Conservation (phyloP, 2,888 invertebrate species). For the Leucophenga montana region DNA sequence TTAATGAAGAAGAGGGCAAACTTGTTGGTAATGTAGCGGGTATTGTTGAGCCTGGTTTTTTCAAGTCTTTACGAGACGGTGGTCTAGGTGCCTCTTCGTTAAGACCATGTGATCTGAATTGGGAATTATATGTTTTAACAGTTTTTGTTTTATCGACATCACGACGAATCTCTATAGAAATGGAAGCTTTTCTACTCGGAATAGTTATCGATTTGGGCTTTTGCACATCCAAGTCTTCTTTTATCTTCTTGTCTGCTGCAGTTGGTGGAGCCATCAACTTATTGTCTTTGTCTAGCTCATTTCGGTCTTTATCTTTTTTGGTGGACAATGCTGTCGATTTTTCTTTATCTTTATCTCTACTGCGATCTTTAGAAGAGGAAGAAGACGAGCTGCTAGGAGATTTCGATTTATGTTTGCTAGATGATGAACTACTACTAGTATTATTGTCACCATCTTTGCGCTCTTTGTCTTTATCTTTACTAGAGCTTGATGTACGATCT, state of each 20-base stretch:
- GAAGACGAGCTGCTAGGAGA: slow-evolving; percentile 57
- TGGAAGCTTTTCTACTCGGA: slow-evolving; percentile 78
- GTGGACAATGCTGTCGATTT: slow-evolving; percentile 45
- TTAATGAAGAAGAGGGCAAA: slow-evolving; percentile 53
- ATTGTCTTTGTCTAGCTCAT: slow-evolving; percentile 81
- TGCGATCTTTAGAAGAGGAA: slow-evolving; percentile 74
- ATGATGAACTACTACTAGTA: slow-evolving; percentile 42
- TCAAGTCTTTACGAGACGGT: slow-evolving; percentile 80
- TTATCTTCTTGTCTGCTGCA: slow-evolving; percentile 77
- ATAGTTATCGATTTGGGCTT: slow-evolving; percentile 70
- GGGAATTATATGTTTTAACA: slow-evolving; percentile 92
- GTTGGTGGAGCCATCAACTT: slow-evolving; percentile 78
- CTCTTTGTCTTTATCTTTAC: slow-evolving; percentile 69
- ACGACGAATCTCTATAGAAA: slow-evolving; percentile 86
- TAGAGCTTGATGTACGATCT: slow-evolving; percentile 65
- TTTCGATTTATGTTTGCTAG: slow-evolving; percentile 58
- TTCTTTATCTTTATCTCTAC: slow-evolving; percentile 71
- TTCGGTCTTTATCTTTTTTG: slow-evolving; percentile 72
- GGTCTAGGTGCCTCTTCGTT: slow-evolving; percentile 92
- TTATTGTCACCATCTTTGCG: slow-evolving; percentile 65
- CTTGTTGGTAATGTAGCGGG: slow-evolving; percentile 62
- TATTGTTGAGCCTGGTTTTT: slow-evolving; percentile 75
- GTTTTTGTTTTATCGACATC: slow-evolving; percentile 87
- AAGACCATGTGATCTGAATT: slow-evolving; percentile 92
- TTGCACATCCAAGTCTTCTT: slow-evolving; percentile 62